phyloP scores from a whole-genome alignment of 2,113 vertebrate species.

The Larimichthys crocea region DNA sequence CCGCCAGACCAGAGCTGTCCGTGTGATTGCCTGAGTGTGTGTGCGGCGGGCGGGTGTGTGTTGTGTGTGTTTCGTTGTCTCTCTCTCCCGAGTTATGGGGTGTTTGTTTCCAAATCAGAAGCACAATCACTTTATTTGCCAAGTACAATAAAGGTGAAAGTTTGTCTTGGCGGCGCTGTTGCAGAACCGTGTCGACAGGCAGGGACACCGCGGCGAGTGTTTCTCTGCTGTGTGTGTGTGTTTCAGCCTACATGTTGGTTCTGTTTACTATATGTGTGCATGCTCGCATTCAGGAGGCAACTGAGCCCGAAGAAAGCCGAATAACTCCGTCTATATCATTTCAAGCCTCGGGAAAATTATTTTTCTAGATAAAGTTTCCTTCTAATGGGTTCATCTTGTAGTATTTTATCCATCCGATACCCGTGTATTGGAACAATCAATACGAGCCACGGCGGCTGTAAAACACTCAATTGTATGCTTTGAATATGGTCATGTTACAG shows the following conservation, averaged over 20 bases:
- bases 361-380: slow-evolving; percentile 1
- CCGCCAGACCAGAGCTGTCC: slow-evolving; percentile 43
- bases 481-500: neutral
- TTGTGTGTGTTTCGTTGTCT: slow-evolving; percentile 18
- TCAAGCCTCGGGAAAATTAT: neutral
- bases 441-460: neutral
- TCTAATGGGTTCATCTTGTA: neutral
- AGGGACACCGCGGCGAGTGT: neutral
- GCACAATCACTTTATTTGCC: slow-evolving; percentile 55
- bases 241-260: too few relatives aligned
- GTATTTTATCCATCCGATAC: neutral
- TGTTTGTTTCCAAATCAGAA: slow-evolving; percentile 46
- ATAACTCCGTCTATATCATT: slow-evolving; percentile 22
- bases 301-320: slow-evolving; percentile 24
- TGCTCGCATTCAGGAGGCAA: slow-evolving; percentile 11
- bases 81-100: slow-evolving; percentile 21
- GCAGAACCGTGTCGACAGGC: slow-evolving; percentile 27
- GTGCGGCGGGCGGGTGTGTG: neutral
- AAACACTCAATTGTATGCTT: neutral
- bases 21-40: slow-evolving; percentile 39
- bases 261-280: too few relatives aligned
- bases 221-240: neutral
- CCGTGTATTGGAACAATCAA: neutral
- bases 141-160: slow-evolving; percentile 54
- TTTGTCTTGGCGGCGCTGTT: slow-evolving; percentile 39